These are phyloP conservation scores for Meloidogyne hapla DNA, from an alignment of 1,140 invertebrate species.

Conservation along the genomic window DNA sequence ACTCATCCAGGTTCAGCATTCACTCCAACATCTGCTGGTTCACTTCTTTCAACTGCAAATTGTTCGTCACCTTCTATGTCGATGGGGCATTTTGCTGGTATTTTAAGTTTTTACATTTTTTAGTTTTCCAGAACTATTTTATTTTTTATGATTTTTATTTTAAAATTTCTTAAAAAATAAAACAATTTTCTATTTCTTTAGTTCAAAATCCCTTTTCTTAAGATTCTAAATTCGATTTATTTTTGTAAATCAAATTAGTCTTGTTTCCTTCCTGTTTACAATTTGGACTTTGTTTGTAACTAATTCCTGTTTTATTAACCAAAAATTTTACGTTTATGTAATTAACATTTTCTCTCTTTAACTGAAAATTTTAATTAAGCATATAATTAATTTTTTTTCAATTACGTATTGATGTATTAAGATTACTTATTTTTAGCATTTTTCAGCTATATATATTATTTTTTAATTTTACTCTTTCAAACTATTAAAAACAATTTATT, in stretches of 20 bases:
- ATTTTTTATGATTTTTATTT: slow-evolving; percentile 6
- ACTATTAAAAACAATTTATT: not conserved
- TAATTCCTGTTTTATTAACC: no score
- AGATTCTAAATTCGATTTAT: no score
- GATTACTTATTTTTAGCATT: not conserved
- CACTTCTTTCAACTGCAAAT: not conserved
- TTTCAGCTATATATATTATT: not conserved
- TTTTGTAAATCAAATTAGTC: no score
- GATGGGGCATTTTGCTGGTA: not conserved
- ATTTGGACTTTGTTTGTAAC: no score
- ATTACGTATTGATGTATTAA: not conserved
- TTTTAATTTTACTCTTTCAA: not conserved
- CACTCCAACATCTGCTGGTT: slow-evolving; percentile 23
- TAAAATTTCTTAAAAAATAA: no score
- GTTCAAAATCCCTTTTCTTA: not conserved
- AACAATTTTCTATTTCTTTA: not conserved
- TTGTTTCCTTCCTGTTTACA: not conserved
- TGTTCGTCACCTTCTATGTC: not conserved
- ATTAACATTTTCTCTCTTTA: no score
- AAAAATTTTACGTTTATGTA: no score
- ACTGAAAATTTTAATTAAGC: not conserved
- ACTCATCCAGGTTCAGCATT: slow-evolving; percentile 36
- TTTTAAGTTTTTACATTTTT: slow-evolving; percentile 16
- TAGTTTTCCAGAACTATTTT: no score
- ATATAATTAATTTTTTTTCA: not conserved